phyloP scores from a whole-genome alignment of 1,140 invertebrate genomes.

The Reticulitermes speratus region DNA sequence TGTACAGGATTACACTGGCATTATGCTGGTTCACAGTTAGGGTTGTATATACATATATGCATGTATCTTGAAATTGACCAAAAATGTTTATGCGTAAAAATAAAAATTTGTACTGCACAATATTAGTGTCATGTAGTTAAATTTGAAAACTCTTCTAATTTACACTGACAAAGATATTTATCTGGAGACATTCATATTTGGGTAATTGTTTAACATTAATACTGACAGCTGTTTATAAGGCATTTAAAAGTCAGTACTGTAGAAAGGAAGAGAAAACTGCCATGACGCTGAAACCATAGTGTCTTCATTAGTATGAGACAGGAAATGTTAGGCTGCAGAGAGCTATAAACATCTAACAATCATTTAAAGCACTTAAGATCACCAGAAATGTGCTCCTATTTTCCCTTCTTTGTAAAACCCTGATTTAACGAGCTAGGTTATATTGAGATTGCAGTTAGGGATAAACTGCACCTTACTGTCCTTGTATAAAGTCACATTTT shows the following conservation, averaged over 20 bases:
- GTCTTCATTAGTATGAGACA: neutral
- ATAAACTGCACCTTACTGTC: neutral
- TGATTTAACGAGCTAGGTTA: neutral
- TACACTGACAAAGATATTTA: neutral
- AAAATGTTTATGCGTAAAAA: no score
- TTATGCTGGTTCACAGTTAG: no score
- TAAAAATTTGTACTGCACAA: no score
- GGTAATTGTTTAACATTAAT: neutral
- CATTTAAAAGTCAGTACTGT: neutral
- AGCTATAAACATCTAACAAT: neutral
- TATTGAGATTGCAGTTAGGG: neutral
- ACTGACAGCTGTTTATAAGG: neutral
- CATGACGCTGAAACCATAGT: neutral
- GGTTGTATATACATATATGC: no score
- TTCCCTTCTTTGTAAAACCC: neutral
- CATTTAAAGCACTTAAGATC: constrained; percentile 7
- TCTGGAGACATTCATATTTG: neutral
- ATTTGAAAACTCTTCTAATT: neutral
- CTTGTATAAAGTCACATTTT: neutral
- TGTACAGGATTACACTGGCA: no score
- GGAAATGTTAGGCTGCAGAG: neutral
- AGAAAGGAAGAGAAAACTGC: neutral
- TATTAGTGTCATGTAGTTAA: neutral
- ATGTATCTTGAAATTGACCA: no score
- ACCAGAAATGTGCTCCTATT: neutral